Base-by-base conservation (phyloP, 2,113 vertebrate species). In the Engraulis encrasicolus region DNA sequence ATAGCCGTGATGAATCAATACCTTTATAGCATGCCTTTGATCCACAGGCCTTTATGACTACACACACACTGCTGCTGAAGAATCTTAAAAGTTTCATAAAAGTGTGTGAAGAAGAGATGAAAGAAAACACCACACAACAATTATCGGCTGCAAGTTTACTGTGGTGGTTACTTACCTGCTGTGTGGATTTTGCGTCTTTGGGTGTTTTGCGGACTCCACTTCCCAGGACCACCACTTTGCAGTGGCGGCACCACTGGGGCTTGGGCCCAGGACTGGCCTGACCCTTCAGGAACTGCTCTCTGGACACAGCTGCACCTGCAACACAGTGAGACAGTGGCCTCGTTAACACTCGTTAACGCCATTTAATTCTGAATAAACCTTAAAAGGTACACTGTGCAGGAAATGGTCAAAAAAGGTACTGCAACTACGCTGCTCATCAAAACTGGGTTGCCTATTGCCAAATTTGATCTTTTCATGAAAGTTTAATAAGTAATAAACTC, bases 201-300 rank as follows among this genome's bases (percentile, higher is more conserved):
- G 93, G 82, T 1, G 96, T 91, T 78, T 96, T 95, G 40, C 95
- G 91, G 79, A 99, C 96, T 2, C 96, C 96, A 0, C 96, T 96
- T 78, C 98, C 97, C 83, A 99, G 95, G 82, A 97, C 92, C 31
- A 98, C 95, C n/a, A 96, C 96, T 84, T 97, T 98, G 93, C 98
- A 99, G 84, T 96, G 94, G 84, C 95, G 96, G 84, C 98, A 99
- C 93, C 96, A 96, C 48, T 94, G 96, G 17, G 96, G 93, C 37
- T 94, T 94, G 82, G 91, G 74, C 0, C 89, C 92, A 0, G 92
- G 49, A 80, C 91, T 82, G 20, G 23, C 95, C 6, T 90, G 86
- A 2, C 84, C 31, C 2, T 89, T 93, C 20, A 92, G 94, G 77
- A 93, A 89, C n/a, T 93, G 90, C 80, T 94, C 95, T 91, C 95